These are phyloP conservation scores for Crotophaga sulcirostris DNA, from an alignment of 2,113 vertebrate species.

Conservation along the genomic window DNA sequence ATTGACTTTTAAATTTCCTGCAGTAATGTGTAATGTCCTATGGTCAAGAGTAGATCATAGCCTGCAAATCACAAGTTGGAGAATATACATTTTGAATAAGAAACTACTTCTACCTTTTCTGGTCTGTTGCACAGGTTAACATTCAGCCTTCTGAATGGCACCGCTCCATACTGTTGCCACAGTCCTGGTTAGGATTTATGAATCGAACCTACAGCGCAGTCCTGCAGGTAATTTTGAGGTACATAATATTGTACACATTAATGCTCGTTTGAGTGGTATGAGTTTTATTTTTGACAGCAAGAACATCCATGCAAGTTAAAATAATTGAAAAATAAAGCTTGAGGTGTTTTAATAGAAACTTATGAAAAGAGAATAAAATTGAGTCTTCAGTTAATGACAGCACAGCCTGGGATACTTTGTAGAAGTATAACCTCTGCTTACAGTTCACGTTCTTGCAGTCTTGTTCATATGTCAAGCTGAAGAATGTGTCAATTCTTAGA, in stretches of 20 bases:
- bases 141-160: conserved; percentile 97
- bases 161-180: conserved; percentile 86
- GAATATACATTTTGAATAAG: background rate
- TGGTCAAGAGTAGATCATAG: background rate
- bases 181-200: conserved; percentile 92
- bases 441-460: background rate
- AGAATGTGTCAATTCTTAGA: background rate
- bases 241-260: background rate
- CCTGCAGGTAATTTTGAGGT: conserved; percentile 82
- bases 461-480: background rate
- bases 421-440: background rate
- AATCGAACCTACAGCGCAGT: conserved; percentile 85
- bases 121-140: conserved; percentile 82
- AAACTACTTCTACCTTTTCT: background rate
- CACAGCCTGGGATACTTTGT: background rate
- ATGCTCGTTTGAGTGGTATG: background rate
- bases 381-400: background rate
- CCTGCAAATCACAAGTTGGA: background rate
- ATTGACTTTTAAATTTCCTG: background rate
- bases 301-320: background rate
- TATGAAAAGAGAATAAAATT: background rate
- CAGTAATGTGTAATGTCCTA: background rate
- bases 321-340: background rate
- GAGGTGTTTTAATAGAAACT: background rate
- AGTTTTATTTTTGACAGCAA: background rate